A percentile compares a stretch with the other conserved stretches of the same genome.
These are phyloP conservation scores for Polyodon spathula DNA, from an alignment of 2,113 vertebrate genomes.

Conservation along the genomic window DNA sequence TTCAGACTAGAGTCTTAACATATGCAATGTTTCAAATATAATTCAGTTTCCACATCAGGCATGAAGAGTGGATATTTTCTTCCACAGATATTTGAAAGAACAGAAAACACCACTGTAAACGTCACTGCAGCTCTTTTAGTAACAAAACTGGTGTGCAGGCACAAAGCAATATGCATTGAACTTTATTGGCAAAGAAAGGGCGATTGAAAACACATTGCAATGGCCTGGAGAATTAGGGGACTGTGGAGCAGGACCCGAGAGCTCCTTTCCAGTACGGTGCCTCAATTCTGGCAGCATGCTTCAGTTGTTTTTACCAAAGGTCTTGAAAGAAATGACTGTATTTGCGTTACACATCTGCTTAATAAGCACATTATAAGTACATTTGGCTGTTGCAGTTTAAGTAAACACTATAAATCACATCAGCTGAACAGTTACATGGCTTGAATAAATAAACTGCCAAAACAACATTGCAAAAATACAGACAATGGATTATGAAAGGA, in stretches of 20 bases:
- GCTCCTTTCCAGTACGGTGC: background rate
- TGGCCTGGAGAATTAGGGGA: background rate
- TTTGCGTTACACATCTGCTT: conserved; percentile 5
- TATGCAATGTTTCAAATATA: too few species aligned
- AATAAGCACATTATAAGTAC: background rate
- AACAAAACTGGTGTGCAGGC: background rate
- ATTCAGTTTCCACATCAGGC: too few species aligned
- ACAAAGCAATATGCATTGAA: background rate
- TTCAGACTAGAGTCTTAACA: too few species aligned
- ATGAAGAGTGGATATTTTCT: too few species aligned
- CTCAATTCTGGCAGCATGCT: background rate
- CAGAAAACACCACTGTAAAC: background rate
- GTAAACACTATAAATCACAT: conserved; percentile 7
- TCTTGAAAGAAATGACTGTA: background rate
- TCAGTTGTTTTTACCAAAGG: background rate
- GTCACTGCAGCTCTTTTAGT: background rate
- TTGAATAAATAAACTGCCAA: background rate
- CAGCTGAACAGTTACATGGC: background rate
- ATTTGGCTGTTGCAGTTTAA: conserved; percentile 1
- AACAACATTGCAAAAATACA: background rate
- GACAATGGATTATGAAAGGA: background rate
- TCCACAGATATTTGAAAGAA: too few species aligned
- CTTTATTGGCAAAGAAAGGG: background rate
- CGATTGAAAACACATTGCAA: background rate
- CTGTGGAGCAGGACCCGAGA: background rate